Conservation (phyloP, 30 jellyfish, hydroid and myxozoan species). For the Sanderia malayensis region DNA sequence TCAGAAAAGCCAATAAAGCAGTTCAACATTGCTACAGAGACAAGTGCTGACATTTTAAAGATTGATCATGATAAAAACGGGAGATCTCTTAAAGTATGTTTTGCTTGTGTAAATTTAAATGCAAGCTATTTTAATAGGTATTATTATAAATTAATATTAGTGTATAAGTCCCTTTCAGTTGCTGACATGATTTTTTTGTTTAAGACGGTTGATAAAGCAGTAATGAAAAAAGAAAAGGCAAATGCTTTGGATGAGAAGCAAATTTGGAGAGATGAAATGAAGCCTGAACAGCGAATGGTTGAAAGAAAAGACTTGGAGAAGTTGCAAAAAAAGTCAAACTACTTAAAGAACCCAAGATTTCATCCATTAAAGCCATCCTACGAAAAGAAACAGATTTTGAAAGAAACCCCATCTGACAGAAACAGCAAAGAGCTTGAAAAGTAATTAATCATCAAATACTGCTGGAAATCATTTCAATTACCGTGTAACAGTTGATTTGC, state of each 20-base stretch:
- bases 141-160: too few relatives aligned
- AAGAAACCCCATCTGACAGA: too few relatives aligned
- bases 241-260: constrained; percentile 25
- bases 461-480: too few relatives aligned
- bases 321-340: constrained; percentile 71
- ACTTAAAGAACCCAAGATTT: constrained; percentile 74
- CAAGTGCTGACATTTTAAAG: constrained; percentile 21
- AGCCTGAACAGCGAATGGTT: constrained; percentile 72
- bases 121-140: too few relatives aligned
- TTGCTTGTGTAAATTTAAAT: too few relatives aligned
- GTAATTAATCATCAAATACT: too few relatives aligned
- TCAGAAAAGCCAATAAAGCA: constrained; percentile 7
- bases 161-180: too few relatives aligned
- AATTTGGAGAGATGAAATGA: constrained; percentile 70
- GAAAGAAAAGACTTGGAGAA: constrained; percentile 68
- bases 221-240: not conserved
- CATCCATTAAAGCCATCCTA: constrained; percentile 35
- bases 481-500: too few relatives aligned
- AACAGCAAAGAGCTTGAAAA: too few relatives aligned
- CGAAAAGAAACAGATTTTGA: not conserved
- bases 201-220: not conserved
- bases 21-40: not conserved
- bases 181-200: too few relatives aligned
- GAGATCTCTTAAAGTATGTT: not conserved
- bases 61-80: constrained; percentile 11